phyloP scores from a whole-genome alignment of 2,888 invertebrate genomes.

The Dexiosoma caninum region DNA sequence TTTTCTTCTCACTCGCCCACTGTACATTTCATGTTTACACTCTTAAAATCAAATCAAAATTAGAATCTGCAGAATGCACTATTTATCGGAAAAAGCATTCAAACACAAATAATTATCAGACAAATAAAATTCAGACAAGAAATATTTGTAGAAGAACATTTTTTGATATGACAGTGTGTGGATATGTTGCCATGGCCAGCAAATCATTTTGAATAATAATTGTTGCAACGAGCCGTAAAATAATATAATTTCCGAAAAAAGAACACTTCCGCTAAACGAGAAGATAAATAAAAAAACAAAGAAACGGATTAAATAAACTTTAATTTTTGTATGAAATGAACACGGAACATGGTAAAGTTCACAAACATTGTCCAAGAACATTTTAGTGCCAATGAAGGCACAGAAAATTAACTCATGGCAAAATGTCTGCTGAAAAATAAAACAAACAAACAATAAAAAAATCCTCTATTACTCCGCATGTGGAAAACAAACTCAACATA shows the following conservation, averaged over 20 bases:
- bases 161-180: neutral
- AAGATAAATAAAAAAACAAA: neutral
- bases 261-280: neutral
- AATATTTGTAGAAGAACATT: too few relatives aligned
- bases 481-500: neutral
- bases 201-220: slow-evolving; percentile 37
- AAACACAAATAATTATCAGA: too few relatives aligned
- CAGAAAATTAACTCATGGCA: neutral
- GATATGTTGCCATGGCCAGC: neutral
- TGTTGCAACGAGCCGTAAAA: slow-evolving; percentile 46
- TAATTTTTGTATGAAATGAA: neutral
- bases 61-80: too few relatives aligned
- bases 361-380: neutral
- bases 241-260: slow-evolving; percentile 41
- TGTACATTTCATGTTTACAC: too few relatives aligned
- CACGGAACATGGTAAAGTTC: neutral
- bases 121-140: too few relatives aligned
- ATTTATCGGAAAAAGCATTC: too few relatives aligned
- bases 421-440: neutral
- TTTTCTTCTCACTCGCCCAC: too few relatives aligned
- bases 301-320: slow-evolving; percentile 32
- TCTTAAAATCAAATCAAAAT: too few relatives aligned
- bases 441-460: too few relatives aligned
- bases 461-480: too few relatives aligned
- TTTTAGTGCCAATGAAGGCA: neutral